Evolutionary conservation across 2,797 vertebrate genomes (phyloP).

Genomic region (Eupleurogrammus muticus): DNA sequence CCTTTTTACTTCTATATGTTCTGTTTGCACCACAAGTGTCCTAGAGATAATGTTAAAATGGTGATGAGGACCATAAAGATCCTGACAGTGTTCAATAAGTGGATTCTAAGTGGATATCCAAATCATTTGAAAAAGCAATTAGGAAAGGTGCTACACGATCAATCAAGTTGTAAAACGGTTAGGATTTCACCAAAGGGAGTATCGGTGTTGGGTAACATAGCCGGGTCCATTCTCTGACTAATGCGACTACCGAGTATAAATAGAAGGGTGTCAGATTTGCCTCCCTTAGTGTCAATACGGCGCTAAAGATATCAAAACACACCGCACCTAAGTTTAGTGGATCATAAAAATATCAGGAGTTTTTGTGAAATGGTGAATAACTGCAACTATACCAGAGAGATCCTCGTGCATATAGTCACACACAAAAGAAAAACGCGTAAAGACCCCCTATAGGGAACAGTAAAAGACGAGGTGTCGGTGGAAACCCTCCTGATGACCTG

Average conservation of each 20-base stretch:
- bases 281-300: too few relatives aligned
- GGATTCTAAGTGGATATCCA: slow-evolving; percentile 14
- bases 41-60: neutral
- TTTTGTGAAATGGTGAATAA: too few relatives aligned
- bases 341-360: too few relatives aligned
- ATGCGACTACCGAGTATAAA: slow-evolving; percentile 39
- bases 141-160: neutral
- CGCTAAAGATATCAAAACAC: too few relatives aligned
- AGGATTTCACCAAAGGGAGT: slow-evolving; percentile 3
- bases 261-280: too few relatives aligned
- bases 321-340: too few relatives aligned
- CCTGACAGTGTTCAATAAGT: slow-evolving; percentile 6
- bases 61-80: neutral
- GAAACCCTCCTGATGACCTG: slow-evolving; percentile 29
- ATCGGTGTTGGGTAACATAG: slow-evolving; percentile 7
- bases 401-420: too few relatives aligned
- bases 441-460: slow-evolving; percentile 20
- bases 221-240: slow-evolving; percentile 10
- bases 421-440: too few relatives aligned
- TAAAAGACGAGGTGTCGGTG: slow-evolving; percentile 53
- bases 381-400: too few relatives aligned
- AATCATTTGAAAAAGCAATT: slow-evolving; percentile 8
- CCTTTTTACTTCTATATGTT: too few relatives aligned
- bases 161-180: slow-evolving; percentile 12
- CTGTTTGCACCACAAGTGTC: too few relatives aligned